Base-by-base conservation (phyloP, 2,113 vertebrate genomes). In the Meles meles region DNA sequence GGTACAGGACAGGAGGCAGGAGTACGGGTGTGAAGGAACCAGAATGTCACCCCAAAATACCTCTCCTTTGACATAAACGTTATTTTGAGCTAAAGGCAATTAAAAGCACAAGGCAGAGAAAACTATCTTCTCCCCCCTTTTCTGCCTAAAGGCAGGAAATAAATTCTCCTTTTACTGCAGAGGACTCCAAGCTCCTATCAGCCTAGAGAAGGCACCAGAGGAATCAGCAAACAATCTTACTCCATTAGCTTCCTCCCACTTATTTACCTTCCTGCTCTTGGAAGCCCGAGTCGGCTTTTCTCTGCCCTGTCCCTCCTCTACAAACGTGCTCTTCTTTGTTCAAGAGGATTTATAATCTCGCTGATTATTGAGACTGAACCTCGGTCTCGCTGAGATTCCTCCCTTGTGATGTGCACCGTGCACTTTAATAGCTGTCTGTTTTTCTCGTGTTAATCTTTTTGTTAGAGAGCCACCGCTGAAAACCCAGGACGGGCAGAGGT, bases 1-100 rank as follows among this genome's bases (percentile, higher is more conserved):
- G 10, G 3, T 0, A 5, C 15, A 72, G 31, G 37, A 47, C 2
- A 13, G 29, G 37, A 2, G 34, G 76, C 29, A 44, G 25, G 2
- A 1, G 31, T 5, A 1, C 0, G 72, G 49, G 57, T 7, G 49
- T 29, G 31, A 21, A 27, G 80, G 69, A 55, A n/a, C n/a, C 44
- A 23, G 80, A 37, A 34, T 34, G 85, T 23, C 80, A 67, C 57
- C 44, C 80, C 69, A 4, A 67, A 23, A 65, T 23, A 17, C 9
- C 23, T 31, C 47, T 55, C 59, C 59, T 17, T 5, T 14, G 37
- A 37, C 47, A 29, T 39, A 71, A 31, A 77, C 47, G 47, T 44
- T n/a, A 44, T 31, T 84, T 27, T 65, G 80, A 57, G 88, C 37
- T 29, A 47, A 37, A 57, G 31, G 44, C 17, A 34, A 42, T 37